Conservation (phyloP, 1,140 invertebrate genomes). For the Brachionus asplanchnoidis region DNA sequence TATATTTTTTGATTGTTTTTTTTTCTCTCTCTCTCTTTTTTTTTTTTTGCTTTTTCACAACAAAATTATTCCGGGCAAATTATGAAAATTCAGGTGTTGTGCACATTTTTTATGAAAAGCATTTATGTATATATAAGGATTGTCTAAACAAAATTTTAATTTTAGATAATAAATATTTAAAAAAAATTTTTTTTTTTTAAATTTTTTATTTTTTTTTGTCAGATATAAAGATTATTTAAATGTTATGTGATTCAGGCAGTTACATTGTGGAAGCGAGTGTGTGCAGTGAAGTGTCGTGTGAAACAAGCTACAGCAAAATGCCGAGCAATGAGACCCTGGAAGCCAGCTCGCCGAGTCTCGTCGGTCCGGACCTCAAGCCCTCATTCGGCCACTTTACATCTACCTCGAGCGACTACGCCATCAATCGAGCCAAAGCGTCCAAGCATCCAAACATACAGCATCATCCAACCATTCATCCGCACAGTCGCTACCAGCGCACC, state of each 20-base stretch:
- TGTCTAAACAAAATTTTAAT: too few species aligned
- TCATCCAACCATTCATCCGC: constrained; percentile 39
- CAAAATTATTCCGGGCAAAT: not conserved
- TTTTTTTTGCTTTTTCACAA: not conserved
- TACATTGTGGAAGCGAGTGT: not conserved
- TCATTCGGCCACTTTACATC: not conserved
- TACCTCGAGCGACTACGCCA: not conserved
- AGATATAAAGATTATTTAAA: not conserved
- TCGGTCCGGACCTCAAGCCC: not conserved
- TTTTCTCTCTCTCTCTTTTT: too few species aligned
- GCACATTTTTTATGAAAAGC: not conserved
- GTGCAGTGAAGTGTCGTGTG: not conserved
- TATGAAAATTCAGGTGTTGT: not conserved
- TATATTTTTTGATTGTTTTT: not conserved
- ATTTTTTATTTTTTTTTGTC: not conserved
- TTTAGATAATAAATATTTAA: not conserved
- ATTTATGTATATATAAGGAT: not conserved
- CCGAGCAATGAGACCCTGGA: not conserved
- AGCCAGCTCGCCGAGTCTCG: not conserved
- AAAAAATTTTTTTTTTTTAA: not conserved
- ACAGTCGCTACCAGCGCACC: not conserved
- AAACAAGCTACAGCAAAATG: not conserved
- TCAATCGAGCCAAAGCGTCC: not conserved
- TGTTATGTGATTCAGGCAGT: not conserved
- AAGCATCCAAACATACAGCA: constrained; percentile 38